Conservation (phyloP, 2,888 invertebrate genomes). For the Leptinotarsa juncta region DNA sequence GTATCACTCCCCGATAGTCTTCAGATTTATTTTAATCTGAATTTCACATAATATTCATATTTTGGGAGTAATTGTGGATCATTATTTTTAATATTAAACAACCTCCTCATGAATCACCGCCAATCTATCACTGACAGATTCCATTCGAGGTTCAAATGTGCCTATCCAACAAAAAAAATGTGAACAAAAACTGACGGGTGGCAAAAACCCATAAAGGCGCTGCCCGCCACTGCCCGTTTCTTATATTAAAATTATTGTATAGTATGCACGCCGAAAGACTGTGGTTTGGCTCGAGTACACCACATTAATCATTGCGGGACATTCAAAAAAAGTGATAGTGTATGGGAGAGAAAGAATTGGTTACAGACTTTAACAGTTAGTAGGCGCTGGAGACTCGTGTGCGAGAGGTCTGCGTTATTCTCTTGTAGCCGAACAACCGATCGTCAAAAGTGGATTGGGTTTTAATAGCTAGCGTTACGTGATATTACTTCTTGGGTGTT, state of each 20-base stretch:
- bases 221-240: slow-evolving; percentile 15
- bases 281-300: slow-evolving; percentile 31
- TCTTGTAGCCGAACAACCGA: slow-evolving; percentile 20
- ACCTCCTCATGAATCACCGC: no score
- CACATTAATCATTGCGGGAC: slow-evolving; percentile 38
- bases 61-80: no score
- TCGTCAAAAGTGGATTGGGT: slow-evolving; percentile 10
- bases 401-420: slow-evolving; percentile 16
- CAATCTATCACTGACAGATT: no score
- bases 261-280: slow-evolving; percentile 20
- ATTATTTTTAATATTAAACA: no score
- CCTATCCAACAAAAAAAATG: background rate
- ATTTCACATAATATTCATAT: no score
- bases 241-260: slow-evolving; percentile 20
- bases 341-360: slow-evolving; percentile 36
- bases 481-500: background rate
- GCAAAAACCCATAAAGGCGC: slow-evolving; percentile 3
- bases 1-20: no score
- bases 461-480: slow-evolving; percentile 1
- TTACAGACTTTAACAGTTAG: slow-evolving; percentile 32
- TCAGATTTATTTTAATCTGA: no score
- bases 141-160: no score
- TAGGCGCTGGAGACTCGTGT: slow-evolving; percentile 24
- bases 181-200: background rate
- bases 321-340: slow-evolving; percentile 44